Evolutionary conservation across 2,797 vertebrate species (phyloP), one percentile per base, ranked within the genome.

Genomic region (Varecia variegata): DNA sequence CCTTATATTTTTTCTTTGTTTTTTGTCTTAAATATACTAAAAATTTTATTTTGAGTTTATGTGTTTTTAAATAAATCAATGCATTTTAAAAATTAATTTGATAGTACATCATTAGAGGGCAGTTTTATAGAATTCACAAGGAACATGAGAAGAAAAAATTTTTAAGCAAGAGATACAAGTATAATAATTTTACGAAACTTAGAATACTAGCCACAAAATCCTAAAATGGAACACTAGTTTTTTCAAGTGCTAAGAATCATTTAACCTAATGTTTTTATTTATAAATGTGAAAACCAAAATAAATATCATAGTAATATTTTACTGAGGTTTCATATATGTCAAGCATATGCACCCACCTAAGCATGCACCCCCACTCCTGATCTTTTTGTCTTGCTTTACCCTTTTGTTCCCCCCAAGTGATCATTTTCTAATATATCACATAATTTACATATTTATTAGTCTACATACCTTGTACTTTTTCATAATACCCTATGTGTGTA

Each of bases 261-360:
- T 74, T 27, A 74, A 45, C 27, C 71, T 45, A 45, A 32, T 74
- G 71, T 30, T 80, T 96, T 76, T 60, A 88, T 92, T 93, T 71
- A 85, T 21, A 92, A 11, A 76, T 60, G 12, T 96, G 18, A 93
- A 86, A 86, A 45, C 40, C n/a, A 83, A 84, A 89, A 30, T 73
- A 68, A 94, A 68, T 50, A 47, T 76, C 74, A 80, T 50, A 30
- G 18, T 58, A 81, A 15, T 65, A 65, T 71, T 85, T 95, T 86
- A 62, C 15, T 60, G 23, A 83, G 79, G 38, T n/a, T 30, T 30
- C 40, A 15, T 38, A 32, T 30, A 52, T 70, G 32, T 87, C 47
- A 83, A 47, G 10, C 15, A 60, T 21, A 60, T 45, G 7, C 10
- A 58, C 21, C 40, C 45, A 80, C 12, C 45, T 74, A 85, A 76